A percentile compares a stretch with the other conserved stretches of the same genome.
Conservation (phyloP, 2,888 invertebrate genomes). For the Philereme vetulata region DNA sequence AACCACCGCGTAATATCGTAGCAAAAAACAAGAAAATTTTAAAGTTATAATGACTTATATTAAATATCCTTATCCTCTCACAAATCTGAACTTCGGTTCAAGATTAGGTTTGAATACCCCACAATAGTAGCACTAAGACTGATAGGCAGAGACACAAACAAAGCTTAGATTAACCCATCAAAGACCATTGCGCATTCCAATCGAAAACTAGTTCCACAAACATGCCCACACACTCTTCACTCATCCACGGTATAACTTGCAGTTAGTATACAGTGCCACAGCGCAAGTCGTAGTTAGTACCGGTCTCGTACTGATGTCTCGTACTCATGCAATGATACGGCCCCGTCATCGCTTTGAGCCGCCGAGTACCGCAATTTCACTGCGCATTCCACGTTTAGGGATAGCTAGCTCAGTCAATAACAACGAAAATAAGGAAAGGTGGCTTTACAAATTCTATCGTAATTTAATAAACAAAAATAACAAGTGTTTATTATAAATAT, state of each 20-base stretch:
- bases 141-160: slow-evolving; percentile 9
- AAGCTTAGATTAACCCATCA: slow-evolving; percentile 16
- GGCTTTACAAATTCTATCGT: no score
- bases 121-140: no score
- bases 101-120: no score
- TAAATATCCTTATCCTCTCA: no score
- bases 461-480: no score
- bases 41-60: no score
- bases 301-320: slow-evolving; percentile 45
- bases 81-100: no score
- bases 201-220: slow-evolving; percentile 38
- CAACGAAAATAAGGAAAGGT: neutral
- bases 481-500: no score
- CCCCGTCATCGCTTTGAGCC: slow-evolving; percentile 71
- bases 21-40: no score
- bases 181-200: slow-evolving; percentile 30
- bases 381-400: slow-evolving; percentile 7
- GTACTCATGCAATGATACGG: slow-evolving; percentile 69
- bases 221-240: slow-evolving; percentile 21
- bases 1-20: no score
- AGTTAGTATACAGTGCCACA: slow-evolving; percentile 17
- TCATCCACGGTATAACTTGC: slow-evolving; percentile 8
- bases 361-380: slow-evolving; percentile 70
- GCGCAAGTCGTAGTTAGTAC: slow-evolving; percentile 12
- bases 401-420: slow-evolving; percentile 18